Evolutionary conservation across 1,140 invertebrate genomes (phyloP).

Genomic region (Batillaria attramentaria): DNA sequence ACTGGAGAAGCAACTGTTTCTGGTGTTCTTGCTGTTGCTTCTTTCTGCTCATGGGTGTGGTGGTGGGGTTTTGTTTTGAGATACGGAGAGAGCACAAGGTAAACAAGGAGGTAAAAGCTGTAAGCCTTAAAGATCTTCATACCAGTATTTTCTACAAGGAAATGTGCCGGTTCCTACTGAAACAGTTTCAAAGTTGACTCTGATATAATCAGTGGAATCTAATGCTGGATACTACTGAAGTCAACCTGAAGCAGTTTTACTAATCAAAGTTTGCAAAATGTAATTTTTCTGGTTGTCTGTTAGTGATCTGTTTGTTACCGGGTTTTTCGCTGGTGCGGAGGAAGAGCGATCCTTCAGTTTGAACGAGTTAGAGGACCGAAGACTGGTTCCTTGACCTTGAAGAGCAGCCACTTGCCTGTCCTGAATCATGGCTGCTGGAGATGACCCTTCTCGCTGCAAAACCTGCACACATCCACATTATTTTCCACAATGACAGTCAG

Average conservation of each 20-base stretch:
- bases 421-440: constrained; percentile 8
- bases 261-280: not conserved
- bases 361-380: constrained; percentile 56
- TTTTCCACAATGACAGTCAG: not conserved
- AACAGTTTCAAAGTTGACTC: too few relatives aligned
- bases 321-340: constrained; percentile 46
- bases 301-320: constrained; percentile 41
- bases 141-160: too few relatives aligned
- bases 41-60: too few relatives aligned
- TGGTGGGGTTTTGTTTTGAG: too few relatives aligned
- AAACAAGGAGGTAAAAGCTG: too few relatives aligned
- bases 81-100: too few relatives aligned
- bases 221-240: too few relatives aligned
- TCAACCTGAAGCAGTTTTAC: not conserved
- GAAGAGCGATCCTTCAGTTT: constrained; percentile 54
- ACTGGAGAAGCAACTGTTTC: too few relatives aligned
- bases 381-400: constrained; percentile 38
- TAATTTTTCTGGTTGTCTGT: not conserved
- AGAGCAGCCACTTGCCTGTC: constrained; percentile 17
- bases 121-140: too few relatives aligned
- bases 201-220: too few relatives aligned
- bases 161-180: too few relatives aligned
- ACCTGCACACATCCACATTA: constrained; percentile 5
- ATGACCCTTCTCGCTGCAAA: constrained; percentile 20
- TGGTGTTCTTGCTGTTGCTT: too few relatives aligned